Evolutionary conservation across 2,888 invertebrate genomes (phyloP), one percentile per base, ranked within the genome.

Genomic region (Dioctria linearis): DNA sequence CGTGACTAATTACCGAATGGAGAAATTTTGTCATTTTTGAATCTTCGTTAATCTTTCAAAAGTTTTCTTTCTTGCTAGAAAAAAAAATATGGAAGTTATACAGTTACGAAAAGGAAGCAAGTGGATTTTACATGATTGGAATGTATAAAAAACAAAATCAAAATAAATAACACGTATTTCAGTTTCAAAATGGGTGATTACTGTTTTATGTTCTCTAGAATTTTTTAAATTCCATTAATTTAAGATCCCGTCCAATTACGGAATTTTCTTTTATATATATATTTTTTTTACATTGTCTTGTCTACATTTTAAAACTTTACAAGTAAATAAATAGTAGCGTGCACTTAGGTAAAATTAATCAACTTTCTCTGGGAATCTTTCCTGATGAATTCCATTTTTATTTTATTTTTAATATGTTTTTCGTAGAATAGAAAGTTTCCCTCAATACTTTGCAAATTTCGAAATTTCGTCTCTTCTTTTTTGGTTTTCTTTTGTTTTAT

Each of bases 271-370:
- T 25, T 25, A 25, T 25, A 25, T 25, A 46, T 49, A 43, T 46
- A 43, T 67, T 25, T 43, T n/a, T 49, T 67, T 67, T 67, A 67
- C 67, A 67, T 43, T 67, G 67, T 67, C 67, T 46, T 67, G 46
- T 25, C 25, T 25, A 25, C 13, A 46, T 25, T 25, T 25, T 67
- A 13, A 59, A 43, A 51, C 11, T 51, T 51, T 11, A 67, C 42
- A 42, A 67, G 49, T 65, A 43, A 67, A 67, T 67, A 67, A 67
- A 67, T 67, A 67, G 42, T 43, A 37, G 46, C 67, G 67, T 67
- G 67, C 49, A 67, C 6, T 11, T 51, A 51, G 51, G 11, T 25
- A 51, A 43, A 67, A 43, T 42, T 67, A 25, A 25, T 25, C 25
- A 25, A 25, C 25, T 25, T 25, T 25, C 25, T 25, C 25, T 25